Conservation (phyloP, 2,113 vertebrate genomes). For the Podiceps cristatus region DNA sequence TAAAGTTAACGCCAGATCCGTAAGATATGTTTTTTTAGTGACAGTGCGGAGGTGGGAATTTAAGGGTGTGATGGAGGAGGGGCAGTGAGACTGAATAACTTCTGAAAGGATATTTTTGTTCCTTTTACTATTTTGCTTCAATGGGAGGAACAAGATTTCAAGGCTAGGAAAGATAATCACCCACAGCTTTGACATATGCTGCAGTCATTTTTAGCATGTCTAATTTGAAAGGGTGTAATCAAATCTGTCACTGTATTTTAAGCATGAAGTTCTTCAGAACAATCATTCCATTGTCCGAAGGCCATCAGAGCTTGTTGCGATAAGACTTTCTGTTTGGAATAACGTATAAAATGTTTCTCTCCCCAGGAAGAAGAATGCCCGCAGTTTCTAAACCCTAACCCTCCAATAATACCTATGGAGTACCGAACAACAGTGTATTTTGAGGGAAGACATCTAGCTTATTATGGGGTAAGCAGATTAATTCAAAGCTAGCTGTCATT, state of each 20-base stretch:
- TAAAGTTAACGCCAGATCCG: conserved; percentile 7
- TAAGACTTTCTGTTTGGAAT: conserved; percentile 39
- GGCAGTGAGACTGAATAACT: conserved; percentile 42
- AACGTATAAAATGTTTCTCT: conserved; percentile 11
- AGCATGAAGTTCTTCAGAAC: conserved; percentile 58
- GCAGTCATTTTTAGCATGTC: conserved; percentile 70
- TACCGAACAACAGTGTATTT: conserved; percentile 81
- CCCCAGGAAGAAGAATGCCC: conserved; percentile 85
- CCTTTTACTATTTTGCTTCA: conserved; percentile 61
- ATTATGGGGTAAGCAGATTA: conserved; percentile 62
- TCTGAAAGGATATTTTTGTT: conserved; percentile 59
- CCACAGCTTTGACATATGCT: conserved; percentile 59
- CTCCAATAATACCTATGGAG: conserved; percentile 86
- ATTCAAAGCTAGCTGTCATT: conserved; percentile 22
- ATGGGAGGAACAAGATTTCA: conserved; percentile 49
- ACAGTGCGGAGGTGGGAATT: conserved; percentile 10
- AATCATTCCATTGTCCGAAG: conserved; percentile 57
- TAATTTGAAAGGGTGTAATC: conserved; percentile 72
- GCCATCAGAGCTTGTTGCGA: conserved; percentile 18
- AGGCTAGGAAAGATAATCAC: conserved; percentile 58
- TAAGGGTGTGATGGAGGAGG: conserved; percentile 47
- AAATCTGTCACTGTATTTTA: conserved; percentile 71
- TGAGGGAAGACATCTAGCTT: conserved; percentile 86
- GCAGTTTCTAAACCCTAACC: conserved; percentile 87
- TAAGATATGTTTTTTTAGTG: neutral